These are phyloP conservation scores for Tenthredo livida DNA, from an alignment of 2,888 invertebrate genomes.

Conservation along the genomic window DNA sequence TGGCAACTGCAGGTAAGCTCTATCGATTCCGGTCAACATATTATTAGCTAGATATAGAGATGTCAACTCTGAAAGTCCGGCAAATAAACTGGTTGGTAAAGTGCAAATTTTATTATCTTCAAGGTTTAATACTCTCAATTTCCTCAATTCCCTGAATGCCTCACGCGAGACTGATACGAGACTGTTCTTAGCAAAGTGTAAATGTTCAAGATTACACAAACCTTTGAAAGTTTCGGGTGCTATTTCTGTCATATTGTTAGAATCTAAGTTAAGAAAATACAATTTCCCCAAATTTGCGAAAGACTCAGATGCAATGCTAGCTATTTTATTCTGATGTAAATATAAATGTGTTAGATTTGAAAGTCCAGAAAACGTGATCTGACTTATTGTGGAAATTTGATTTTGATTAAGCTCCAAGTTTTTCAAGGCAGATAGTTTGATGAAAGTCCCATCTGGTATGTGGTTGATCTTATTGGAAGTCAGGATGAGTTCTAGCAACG, in stretches of 20 bases:
- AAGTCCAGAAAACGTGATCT: constrained; percentile 59
- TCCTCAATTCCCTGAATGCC: constrained; percentile 66
- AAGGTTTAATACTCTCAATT: constrained; percentile 67
- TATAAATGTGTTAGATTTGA: constrained; percentile 65
- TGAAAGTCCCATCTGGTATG: neutral
- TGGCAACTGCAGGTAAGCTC: neutral
- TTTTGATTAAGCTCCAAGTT: neutral
- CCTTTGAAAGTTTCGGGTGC: constrained; percentile 49
- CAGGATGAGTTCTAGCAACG: neutral
- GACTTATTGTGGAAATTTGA: constrained; percentile 63
- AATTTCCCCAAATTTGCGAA: constrained; percentile 71
- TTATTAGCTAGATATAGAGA: neutral
- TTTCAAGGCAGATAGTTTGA: neutral
- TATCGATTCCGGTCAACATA: neutral
- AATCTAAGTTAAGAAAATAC: constrained; percentile 74
- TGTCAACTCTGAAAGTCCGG: neutral
- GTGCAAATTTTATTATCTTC: neutral
- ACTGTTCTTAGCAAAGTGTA: no score
- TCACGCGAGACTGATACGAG: no score
- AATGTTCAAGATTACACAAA: neutral
- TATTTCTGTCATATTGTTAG: constrained; percentile 74
- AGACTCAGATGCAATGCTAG: constrained; percentile 72
- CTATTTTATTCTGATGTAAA: constrained; percentile 75
- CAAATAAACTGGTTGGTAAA: neutral
- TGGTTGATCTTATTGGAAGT: neutral